phyloP scores from a whole-genome alignment of 2,888 invertebrate species.

The Lasioglossum pauxillum region DNA sequence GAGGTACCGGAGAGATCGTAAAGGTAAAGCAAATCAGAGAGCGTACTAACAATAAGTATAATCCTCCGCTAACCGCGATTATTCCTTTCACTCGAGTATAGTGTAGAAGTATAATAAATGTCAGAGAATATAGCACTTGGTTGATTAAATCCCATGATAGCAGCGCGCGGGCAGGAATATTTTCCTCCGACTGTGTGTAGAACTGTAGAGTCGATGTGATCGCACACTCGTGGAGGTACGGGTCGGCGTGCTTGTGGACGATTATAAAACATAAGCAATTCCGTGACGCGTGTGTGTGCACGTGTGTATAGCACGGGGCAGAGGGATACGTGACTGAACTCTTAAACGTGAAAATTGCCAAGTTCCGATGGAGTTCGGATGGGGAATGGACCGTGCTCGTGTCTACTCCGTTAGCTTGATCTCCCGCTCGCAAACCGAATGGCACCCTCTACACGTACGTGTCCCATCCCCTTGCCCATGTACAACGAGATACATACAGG shows the following conservation, averaged over 20 bases:
- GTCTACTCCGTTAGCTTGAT: slow-evolving; percentile 61
- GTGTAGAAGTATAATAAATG: background rate
- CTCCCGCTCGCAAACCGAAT: slow-evolving; percentile 48
- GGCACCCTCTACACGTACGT: slow-evolving; percentile 60
- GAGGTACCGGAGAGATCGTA: background rate
- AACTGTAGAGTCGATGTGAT: slow-evolving; percentile 8
- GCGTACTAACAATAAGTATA: background rate
- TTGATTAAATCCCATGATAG: slow-evolving; percentile 38
- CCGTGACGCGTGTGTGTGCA: slow-evolving; percentile 63
- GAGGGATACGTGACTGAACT: slow-evolving; percentile 78
- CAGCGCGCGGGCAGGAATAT: slow-evolving; percentile 20
- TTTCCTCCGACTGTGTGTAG: background rate
- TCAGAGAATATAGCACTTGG: background rate
- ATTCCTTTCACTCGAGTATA: background rate
- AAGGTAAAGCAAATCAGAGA: background rate
- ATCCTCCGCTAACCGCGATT: background rate
- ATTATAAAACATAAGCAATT: slow-evolving; percentile 73
- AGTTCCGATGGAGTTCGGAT: slow-evolving; percentile 72
- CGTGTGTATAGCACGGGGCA: slow-evolving; percentile 44
- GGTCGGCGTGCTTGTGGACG: slow-evolving; percentile 26
- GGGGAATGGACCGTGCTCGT: slow-evolving; percentile 64
- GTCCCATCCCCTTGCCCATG: slow-evolving; percentile 49
- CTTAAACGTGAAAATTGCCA: slow-evolving; percentile 73
- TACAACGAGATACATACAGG: slow-evolving; percentile 61
- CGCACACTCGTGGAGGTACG: background rate